Base-by-base conservation (phyloP, 2,888 invertebrate genomes). In the Lochmaea capreae region DNA sequence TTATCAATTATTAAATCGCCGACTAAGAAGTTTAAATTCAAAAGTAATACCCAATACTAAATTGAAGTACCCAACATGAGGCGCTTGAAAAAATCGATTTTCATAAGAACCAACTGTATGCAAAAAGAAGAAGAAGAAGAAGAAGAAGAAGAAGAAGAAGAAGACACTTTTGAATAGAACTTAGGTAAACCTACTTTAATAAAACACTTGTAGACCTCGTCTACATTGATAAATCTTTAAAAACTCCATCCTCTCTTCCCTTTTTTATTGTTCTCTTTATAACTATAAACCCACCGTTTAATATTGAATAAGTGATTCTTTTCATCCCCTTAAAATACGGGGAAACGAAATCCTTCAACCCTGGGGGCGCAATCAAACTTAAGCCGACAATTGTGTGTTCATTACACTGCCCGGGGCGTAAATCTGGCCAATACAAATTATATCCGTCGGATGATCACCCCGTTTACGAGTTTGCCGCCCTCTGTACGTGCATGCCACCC, bases 341-440 rank as follows among this genome's bases (percentile, higher is more conserved):
- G 81, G 79, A 80, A 75, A 59, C 70, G 76, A 75, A 74, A 71
- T 74, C 74, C 67, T 68, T 76, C 65, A 74, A 76, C 80, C 84
- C 84, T 80, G 83, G 84, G 86, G 84, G 85, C 77, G 86, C 87
- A 86, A 87, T 87, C 87, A 87, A 85, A 86, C 86, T 86, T 87
- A 87, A 87, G 87, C 87, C 84, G 87, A 87, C 87, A 87, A 87
- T 87, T 87, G 87, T 87, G 86, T 86, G 87, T 87, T 87, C 87
- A 87, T 87, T 87, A 87, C 86, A 85, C 84, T 83, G 86, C 86
- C 85, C 84, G 72, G 82, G 86, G 87, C 86, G 87, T 83, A 87
- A 87, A 87, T 87, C 87, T 87, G 87, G 87, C 87, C 87, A 87
- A 87, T 87, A 87, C 87, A 87, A 87, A 87, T 87, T 87, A 87